Base-by-base conservation (phyloP, 2,113 vertebrate genomes). In the Neogale vison region DNA sequence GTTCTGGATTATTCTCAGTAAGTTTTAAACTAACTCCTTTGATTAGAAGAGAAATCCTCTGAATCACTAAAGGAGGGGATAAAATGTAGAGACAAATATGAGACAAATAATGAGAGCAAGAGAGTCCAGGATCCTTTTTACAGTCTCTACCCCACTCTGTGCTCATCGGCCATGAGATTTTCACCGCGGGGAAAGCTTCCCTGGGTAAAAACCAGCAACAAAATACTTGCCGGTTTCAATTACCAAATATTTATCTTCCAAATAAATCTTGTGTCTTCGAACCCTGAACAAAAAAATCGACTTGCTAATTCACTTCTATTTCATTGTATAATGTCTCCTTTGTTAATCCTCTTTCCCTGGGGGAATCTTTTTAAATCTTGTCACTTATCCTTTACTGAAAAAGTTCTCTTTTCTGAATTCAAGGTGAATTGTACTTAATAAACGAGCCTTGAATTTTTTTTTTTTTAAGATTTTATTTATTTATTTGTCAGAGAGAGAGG, bases 181-280 rank as follows among this genome's bases (percentile, higher is more conserved):
- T 50, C 61, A 65, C 23, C 9, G 0, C 1, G 4, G 36, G 18
- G 61, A 85, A 0, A 85, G 59, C 39, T 74, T 55, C 39, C 17
- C 6, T 0, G 15, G 77, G 31, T 55, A 39, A 86, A 80, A 88
- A 74, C 12, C 67, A 80, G 71, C 94, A 80, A 92, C 81, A 93
- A 98, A 93, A 97, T 34, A 77, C 71, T 90, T 79, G 69, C 26
- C 77, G 80, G 83, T 92, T 98, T 97, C 92, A 92, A 92, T 97
- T 90, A 97, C 97, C 95, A 97, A 97, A 98, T 97, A 96, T 98
- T 97, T 97, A 96, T 96, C 95, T 97, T 97, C 88, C 84, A 94
- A 97, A 96, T 97, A 97, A 97, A 97, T 97, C 96, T 96, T 76
- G 67, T 71, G 77, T 96, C 97, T 96, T 97, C 95, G 90, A 72